A percentile compares a stretch with the other conserved stretches of the same genome.
Evolutionary conservation across 2,888 invertebrate genomes (phyloP).

Genomic region (Oxystoma pomonae): DNA sequence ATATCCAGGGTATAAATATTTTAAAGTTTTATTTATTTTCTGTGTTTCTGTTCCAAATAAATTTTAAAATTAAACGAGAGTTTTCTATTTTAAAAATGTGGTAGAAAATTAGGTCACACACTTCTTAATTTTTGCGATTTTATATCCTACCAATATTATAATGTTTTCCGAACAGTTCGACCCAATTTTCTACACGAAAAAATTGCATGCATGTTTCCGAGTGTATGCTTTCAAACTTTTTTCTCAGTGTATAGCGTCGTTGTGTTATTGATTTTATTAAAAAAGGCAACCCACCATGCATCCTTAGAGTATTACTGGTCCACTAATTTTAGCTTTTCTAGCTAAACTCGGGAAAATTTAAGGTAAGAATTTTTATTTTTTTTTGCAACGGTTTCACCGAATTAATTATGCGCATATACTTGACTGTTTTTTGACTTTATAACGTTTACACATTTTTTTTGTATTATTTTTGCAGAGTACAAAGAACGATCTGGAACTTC

Average conservation of each 20-base stretch:
- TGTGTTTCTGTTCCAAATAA: not conserved
- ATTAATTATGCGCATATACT: too few species aligned
- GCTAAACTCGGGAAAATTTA: not conserved
- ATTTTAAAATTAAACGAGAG: constrained; percentile 7
- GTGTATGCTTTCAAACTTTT: not conserved
- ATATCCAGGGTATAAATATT: constrained; percentile 42
- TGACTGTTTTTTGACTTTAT: too few species aligned
- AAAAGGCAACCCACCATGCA: not conserved
- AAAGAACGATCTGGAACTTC: not conserved
- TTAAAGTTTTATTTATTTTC: constrained; percentile 31
- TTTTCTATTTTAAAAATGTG: constrained; percentile 31
- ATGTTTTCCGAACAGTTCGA: too few species aligned
- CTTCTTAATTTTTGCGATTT: too few species aligned
- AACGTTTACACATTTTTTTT: too few species aligned
- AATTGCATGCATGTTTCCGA: not conserved
- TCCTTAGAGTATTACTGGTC: not conserved
- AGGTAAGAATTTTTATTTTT: not conserved
- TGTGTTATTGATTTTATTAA: not conserved
- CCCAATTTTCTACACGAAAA: too few species aligned
- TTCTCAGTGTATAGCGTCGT: constrained; percentile 1
- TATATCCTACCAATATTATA: too few species aligned
- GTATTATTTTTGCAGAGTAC: not conserved
- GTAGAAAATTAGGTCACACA: too few species aligned
- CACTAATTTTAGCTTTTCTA: too few species aligned
- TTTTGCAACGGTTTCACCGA: too few species aligned